Conservation (phyloP, 1,140 invertebrate species). For the Drosophila punjabiensis region DNA sequence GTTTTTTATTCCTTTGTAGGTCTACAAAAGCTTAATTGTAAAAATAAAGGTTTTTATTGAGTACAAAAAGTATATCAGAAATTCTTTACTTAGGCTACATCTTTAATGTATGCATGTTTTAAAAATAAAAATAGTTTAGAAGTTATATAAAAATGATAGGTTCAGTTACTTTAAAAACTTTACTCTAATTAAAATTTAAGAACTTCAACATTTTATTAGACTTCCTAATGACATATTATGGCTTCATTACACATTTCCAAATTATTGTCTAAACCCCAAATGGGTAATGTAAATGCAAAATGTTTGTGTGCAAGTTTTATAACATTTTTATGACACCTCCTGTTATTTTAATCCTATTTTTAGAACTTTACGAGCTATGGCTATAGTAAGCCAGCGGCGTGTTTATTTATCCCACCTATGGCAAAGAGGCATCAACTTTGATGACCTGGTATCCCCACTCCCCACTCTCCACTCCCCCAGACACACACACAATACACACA, state of each 20-base stretch:
- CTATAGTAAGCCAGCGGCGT: slow-evolving; percentile 18
- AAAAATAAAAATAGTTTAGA: not conserved
- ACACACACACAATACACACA: not conserved
- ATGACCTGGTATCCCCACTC: slow-evolving; percentile 10
- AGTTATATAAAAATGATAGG: not conserved
- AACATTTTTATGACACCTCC: slow-evolving; percentile 1
- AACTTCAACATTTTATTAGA: not conserved
- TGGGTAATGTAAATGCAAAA: slow-evolving; percentile 8
- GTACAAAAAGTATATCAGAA: not conserved
- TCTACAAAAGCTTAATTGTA: not conserved
- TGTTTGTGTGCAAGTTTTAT: slow-evolving; percentile 16
- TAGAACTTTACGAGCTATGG: slow-evolving; percentile 10
- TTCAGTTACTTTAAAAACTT: not conserved
- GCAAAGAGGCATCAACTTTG: slow-evolving; percentile 28
- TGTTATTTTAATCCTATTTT: slow-evolving; percentile 21
- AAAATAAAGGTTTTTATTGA: too few relatives aligned
- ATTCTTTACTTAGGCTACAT: not conserved
- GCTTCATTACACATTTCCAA: not conserved
- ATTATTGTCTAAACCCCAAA: slow-evolving; percentile 5
- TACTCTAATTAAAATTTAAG: not conserved
- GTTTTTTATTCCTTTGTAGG: too few relatives aligned
- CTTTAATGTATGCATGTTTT: not conserved
- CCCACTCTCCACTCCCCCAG: not conserved
- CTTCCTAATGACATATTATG: not conserved
- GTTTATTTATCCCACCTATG: slow-evolving; percentile 33